Conservation (phyloP, 2,113 vertebrate genomes). For the Caretta caretta region DNA sequence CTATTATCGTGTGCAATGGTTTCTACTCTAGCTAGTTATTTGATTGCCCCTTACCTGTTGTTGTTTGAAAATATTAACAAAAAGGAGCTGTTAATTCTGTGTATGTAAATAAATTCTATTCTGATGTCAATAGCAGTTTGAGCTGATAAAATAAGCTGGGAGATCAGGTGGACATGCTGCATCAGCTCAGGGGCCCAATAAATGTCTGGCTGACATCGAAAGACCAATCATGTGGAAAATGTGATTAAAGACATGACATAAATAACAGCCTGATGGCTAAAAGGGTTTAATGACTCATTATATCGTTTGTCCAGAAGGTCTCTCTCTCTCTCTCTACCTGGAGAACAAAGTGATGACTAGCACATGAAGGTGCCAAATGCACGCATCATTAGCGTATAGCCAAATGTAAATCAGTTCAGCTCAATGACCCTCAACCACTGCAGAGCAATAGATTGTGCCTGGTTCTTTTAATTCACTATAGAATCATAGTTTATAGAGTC, state of each 20-base stretch:
- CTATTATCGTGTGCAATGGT: neutral
- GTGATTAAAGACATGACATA: conserved; percentile 69
- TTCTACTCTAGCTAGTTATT: conserved; percentile 9
- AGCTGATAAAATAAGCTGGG: conserved; percentile 64
- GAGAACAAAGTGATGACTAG: neutral
- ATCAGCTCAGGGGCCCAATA: conserved; percentile 54
- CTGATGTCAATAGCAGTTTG: conserved; percentile 60
- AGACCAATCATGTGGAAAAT: conserved; percentile 76
- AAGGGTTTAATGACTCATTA: conserved; percentile 72
- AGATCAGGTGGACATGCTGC: conserved; percentile 44
- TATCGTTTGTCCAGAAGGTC: conserved; percentile 44
- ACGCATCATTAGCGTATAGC: neutral
- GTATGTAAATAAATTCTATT: conserved; percentile 12
- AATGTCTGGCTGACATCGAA: conserved; percentile 62
- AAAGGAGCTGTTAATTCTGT: neutral
- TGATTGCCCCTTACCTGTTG: neutral
- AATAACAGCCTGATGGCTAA: conserved; percentile 56
- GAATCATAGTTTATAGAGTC: neutral
- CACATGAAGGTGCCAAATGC: neutral
- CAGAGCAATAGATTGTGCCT: neutral
- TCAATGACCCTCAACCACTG: neutral
- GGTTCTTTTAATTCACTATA: neutral
- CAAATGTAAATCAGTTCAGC: conserved; percentile 1
- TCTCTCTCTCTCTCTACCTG: neutral
- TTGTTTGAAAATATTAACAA: conserved; percentile 21